These are phyloP conservation scores for Dermochelys coriacea DNA, from an alignment of 2,797 vertebrate genomes.

Conservation along the genomic window DNA sequence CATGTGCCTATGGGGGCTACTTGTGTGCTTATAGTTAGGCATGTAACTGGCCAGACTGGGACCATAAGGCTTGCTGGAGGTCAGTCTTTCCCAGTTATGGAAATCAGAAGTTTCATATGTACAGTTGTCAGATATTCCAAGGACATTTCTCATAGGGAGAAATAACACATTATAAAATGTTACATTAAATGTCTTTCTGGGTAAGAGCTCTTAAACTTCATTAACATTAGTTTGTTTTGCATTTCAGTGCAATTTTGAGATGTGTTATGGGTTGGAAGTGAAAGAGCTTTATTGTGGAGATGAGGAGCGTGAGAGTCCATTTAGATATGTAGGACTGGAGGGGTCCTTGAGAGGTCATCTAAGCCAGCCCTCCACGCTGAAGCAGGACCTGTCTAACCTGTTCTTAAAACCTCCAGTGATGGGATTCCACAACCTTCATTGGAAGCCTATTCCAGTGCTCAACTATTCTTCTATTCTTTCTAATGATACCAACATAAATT, in stretches of 20 bases:
- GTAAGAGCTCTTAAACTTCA: background rate
- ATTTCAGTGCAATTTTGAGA: background rate
- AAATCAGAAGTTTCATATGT: background rate
- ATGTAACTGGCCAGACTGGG: background rate
- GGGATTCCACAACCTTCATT: no score
- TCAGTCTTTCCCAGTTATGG: background rate
- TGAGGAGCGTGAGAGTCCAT: background rate
- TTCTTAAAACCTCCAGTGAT: no score
- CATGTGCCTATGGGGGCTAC: background rate
- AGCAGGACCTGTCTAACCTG: no score
- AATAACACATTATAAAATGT: background rate
- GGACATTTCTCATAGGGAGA: background rate
- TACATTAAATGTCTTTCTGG: background rate
- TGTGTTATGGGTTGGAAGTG: fast-evolving
- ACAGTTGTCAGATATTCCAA: background rate
- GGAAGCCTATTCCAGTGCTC: no score
- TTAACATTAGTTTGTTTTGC: background rate
- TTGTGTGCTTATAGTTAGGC: background rate
- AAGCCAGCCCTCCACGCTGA: no score
- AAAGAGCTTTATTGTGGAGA: background rate
- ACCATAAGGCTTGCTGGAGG: background rate
- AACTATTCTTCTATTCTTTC: no score
- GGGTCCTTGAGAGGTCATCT: no score
- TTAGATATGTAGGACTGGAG: background rate
- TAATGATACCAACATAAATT: no score